Conservation (phyloP, 2,888 invertebrate genomes). For the Amphiduros pacificus region DNA sequence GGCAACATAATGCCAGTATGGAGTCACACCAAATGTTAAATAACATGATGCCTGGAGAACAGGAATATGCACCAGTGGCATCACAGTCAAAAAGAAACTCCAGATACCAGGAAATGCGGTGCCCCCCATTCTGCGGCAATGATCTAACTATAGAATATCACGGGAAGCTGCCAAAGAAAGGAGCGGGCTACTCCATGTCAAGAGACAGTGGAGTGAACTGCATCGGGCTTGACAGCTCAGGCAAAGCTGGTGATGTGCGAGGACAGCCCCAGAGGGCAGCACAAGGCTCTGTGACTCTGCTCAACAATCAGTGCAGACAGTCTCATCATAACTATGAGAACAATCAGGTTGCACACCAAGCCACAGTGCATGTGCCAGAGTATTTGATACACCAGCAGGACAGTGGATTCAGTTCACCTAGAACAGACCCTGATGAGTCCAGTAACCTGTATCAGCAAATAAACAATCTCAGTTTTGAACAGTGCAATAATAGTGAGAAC, state of each 20-base stretch:
- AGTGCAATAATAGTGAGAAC: background rate
- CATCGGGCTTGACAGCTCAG: slow-evolving; percentile 35
- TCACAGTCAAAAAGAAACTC: no score
- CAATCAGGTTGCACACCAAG: background rate
- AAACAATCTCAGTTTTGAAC: background rate
- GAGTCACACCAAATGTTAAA: no score
- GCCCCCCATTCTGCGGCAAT: slow-evolving; percentile 12
- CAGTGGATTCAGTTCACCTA: slow-evolving; percentile 11
- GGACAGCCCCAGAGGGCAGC: background rate
- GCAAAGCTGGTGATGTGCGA: background rate
- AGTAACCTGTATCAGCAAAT: background rate
- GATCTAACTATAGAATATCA: slow-evolving; percentile 39
- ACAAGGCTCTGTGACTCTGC: background rate
- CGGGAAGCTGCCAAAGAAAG: slow-evolving; percentile 44
- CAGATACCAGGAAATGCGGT: slow-evolving; percentile 14
- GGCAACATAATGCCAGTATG: background rate
- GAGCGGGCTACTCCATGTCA: slow-evolving; percentile 40
- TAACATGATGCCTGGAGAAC: no score
- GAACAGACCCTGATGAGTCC: slow-evolving; percentile 4
- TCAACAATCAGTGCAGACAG: background rate
- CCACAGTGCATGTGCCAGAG: background rate
- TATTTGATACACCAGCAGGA: background rate
- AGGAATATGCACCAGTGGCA: no score
- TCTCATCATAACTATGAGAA: background rate
- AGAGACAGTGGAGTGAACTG: slow-evolving; percentile 55